Evolutionary conservation across 2,888 invertebrate species (phyloP).

Genomic region (Ecdyonurus torrentis): DNA sequence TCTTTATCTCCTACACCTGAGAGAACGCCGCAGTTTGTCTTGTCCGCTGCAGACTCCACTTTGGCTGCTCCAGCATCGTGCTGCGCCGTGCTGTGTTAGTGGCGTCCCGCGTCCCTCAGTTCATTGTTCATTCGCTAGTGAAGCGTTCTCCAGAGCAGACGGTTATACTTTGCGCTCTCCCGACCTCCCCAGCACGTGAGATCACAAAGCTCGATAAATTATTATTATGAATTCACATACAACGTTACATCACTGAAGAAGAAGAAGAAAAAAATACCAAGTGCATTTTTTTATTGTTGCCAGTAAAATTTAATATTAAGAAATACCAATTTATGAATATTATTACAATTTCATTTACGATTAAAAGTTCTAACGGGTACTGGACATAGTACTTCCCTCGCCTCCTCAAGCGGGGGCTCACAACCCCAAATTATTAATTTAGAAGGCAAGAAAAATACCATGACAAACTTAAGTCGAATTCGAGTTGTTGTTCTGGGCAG

Average conservation of each 20-base stretch:
- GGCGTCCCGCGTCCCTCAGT: not conserved
- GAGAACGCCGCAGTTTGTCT: not conserved
- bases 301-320: too few relatives aligned
- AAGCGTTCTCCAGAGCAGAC: not conserved
- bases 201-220: not conserved
- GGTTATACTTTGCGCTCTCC: not conserved
- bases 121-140: not conserved
- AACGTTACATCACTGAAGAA: too few relatives aligned
- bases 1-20: not conserved
- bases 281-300: too few relatives aligned
- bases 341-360: too few relatives aligned
- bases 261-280: too few relatives aligned
- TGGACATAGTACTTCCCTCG: not conserved
- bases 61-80: not conserved
- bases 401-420: not conserved
- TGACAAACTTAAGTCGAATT: not conserved
- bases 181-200: not conserved
- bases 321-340: too few relatives aligned
- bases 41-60: not conserved
- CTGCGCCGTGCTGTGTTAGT: too few relatives aligned
- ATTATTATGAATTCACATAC: too few relatives aligned
- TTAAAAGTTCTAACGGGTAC: not conserved
- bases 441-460: not conserved
- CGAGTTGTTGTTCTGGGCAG: not conserved
- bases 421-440: not conserved